Base-by-base conservation (phyloP, 1,140 invertebrate genomes). In the Atta cephalotes region DNA sequence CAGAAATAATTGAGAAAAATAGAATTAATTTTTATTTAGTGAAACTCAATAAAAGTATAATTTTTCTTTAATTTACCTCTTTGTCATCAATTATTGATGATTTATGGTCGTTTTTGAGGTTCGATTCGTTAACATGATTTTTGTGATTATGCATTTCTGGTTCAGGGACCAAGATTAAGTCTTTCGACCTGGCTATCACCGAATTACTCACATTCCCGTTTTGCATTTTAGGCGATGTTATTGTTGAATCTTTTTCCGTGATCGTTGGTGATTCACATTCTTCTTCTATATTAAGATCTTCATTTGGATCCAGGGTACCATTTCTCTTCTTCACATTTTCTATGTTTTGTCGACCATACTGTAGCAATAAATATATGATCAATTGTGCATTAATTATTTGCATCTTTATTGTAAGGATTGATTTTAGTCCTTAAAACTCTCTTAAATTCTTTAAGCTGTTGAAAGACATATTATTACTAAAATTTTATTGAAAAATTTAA, bases 261-360 rank as follows among this genome's bases (percentile, higher is more conserved):
- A 88, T 86, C 25, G 76, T 45, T 51, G 74, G 58, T 5, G 90
- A 88, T n/a, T 93, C 94, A 70, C 93, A 96, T 71, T 93, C 95
- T 31, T 95, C 95, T 78, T 96, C 95, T 84, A 94, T 95, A 10
- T 18, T 65, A 9, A 63, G 56, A 68, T 96, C 95, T 88, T 96
- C 95, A 58, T 95, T 95, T 65, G 91, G 77, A 9, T 91, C 90
- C 89, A 94, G 94, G 7, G 92, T 95, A 35, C 96, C 93, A 87
- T 96, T 96, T 60, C 95, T 93, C 87, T 96, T 96, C 93, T 95
- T 97, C 16, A 97, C 97, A 62, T 96, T 97, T 94, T 98, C 97
- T 84, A 98, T 98, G 92, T 97, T 97, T 94, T 97, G 96, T 81
- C 97, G 95, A 31, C 97, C 97, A 95, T 97, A 98, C 97, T 97